These are phyloP conservation scores for Geococcyx californianus DNA, from an alignment of 2,113 vertebrate species.

Conservation along the genomic window DNA sequence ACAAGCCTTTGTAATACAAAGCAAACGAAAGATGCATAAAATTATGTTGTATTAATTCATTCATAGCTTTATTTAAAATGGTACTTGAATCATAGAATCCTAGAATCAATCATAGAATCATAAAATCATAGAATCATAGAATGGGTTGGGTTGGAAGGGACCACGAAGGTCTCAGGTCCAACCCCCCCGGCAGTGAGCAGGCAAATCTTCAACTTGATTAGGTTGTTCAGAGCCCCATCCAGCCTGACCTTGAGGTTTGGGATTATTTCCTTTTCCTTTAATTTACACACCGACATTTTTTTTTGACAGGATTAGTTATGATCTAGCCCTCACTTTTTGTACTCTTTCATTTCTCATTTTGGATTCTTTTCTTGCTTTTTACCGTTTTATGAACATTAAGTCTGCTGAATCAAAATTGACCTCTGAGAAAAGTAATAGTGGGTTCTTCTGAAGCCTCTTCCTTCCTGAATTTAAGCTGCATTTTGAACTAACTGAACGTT, in stretches of 20 bases:
- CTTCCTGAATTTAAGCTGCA: background rate
- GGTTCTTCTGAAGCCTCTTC: background rate
- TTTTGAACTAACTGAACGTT: background rate
- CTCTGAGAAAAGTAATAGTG: background rate
- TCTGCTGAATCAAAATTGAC: background rate
- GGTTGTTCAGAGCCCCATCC: too few relatives aligned
- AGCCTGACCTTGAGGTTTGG: background rate
- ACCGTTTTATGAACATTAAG: background rate
- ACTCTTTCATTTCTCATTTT: background rate
- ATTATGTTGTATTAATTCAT: background rate
- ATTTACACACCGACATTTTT: background rate
- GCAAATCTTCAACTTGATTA: too few relatives aligned
- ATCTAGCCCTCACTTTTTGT: background rate
- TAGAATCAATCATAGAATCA: too few relatives aligned
- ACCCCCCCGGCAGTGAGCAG: too few relatives aligned
- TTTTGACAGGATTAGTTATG: background rate
- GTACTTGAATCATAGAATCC: background rate
- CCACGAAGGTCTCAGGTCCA: too few relatives aligned
- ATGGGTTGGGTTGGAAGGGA: too few relatives aligned
- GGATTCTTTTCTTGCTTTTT: background rate
- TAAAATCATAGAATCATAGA: too few relatives aligned
- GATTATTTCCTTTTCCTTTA: background rate
- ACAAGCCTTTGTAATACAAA: background rate
- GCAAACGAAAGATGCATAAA: background rate
- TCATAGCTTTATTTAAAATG: background rate